Evolutionary conservation across 1,140 invertebrate genomes (phyloP), one percentile per base, ranked within the genome.

Genomic region (Capitella teleta): DNA sequence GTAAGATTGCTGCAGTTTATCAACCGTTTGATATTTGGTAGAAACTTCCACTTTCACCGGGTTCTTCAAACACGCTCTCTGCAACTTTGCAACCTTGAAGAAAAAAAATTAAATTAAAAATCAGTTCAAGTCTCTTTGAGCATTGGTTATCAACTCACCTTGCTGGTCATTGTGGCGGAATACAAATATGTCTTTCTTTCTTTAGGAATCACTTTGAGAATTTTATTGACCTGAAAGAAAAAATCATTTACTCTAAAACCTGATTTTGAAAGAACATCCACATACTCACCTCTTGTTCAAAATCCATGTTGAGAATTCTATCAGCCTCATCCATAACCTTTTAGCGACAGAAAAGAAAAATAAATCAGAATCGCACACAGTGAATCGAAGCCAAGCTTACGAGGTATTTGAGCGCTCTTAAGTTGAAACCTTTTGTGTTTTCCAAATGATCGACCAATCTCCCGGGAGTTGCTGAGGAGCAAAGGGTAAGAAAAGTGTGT

Each of bases 301-400:
- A 99, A 72, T 95, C 95, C 93, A 98, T 97, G 74, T 97, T 93
- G 63, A 98, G 76, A 86, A 98, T 98, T 57, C 93, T 80, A 62
- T 81, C 79, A 36, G 80, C 80, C 67, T 81, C 80, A 62, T 81
- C 80, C 57, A 79, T 69, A 12, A 79, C 76, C 58, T 79, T 55
- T 53, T 63, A 38, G 24, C 18, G 21, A 32, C 19, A 23, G 74
- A 41, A 65, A 16, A 47, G 28, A 42, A 44, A 58, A 37, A 47
- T 26, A 21, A 28, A 55, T 38, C 5, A 21, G 16, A 18, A 37
- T 37, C 36, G 21, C 36, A 34, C 32, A 34, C 10, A 34, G 32
- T 34, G 32, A 12, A 34, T 12, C 32, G 10, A 34, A 34, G 10
- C 32, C 10, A 34, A 34, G 16, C 60, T 54, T 54, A 68, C 76